Conservation (phyloP, 2,888 invertebrate species). For the Chrysotoxum bicinctum region DNA sequence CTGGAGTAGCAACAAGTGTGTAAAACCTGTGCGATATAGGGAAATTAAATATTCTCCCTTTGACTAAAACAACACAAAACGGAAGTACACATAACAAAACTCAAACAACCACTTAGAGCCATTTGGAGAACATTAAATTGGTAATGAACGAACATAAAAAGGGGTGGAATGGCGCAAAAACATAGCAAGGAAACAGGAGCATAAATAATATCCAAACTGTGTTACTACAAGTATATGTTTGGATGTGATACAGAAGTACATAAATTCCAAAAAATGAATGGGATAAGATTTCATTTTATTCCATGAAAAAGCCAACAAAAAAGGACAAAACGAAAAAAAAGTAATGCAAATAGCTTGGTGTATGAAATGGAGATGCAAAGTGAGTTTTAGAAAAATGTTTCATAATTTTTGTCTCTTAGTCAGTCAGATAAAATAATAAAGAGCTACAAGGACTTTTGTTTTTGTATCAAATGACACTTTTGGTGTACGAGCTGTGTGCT, state of each 20-base stretch:
- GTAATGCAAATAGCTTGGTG: slow-evolving; percentile 6
- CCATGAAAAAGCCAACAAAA: not conserved
- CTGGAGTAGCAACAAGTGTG: slow-evolving; percentile 53
- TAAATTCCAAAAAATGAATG: slow-evolving; percentile 61
- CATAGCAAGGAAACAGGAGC: slow-evolving; percentile 38
- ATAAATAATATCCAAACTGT: slow-evolving; percentile 63
- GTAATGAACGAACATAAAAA: slow-evolving; percentile 62
- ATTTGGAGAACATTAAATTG: slow-evolving; percentile 64
- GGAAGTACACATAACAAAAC: slow-evolving; percentile 35
- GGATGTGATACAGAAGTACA: slow-evolving; percentile 50
- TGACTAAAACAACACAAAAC: slow-evolving; percentile 1
- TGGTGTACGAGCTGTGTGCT: not conserved
- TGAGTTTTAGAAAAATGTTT: slow-evolving; percentile 28
- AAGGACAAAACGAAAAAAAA: not conserved
- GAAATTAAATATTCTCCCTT: slow-evolving; percentile 28
- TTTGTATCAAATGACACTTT: not conserved
- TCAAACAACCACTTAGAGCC: slow-evolving; percentile 50
- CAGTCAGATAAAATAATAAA: slow-evolving; percentile 2
- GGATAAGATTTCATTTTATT: slow-evolving; percentile 49
- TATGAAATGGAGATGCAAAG: slow-evolving; percentile 19
- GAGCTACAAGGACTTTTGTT: slow-evolving; percentile 4
- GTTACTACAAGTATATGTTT: slow-evolving; percentile 22
- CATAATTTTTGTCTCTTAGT: slow-evolving; percentile 19
- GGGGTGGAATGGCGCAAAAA: slow-evolving; percentile 17
- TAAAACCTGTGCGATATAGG: slow-evolving; percentile 24